These are phyloP conservation scores for Anser cygnoides DNA, from an alignment of 2,113 vertebrate genomes.

Conservation along the genomic window DNA sequence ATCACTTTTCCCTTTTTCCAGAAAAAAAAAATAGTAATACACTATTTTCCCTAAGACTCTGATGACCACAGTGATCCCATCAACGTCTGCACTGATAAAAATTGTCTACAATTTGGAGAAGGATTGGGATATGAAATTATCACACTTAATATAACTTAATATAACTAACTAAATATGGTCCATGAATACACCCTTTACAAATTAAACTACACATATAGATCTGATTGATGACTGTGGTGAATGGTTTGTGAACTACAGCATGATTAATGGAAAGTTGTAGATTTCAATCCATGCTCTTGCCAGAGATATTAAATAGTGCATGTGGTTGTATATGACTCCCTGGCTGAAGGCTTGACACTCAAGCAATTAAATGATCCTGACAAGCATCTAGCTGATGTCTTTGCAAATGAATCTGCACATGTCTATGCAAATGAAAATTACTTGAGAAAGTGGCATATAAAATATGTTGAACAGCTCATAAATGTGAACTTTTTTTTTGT, in stretches of 20 bases:
- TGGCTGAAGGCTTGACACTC: not conserved
- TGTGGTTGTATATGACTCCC: not conserved
- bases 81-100: not conserved
- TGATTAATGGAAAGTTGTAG: conserved; percentile 48
- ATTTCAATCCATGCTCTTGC: conserved; percentile 34
- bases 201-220: not conserved
- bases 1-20: not conserved
- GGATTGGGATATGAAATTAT: not conserved
- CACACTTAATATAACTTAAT: not conserved
- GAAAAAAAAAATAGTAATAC: not conserved
- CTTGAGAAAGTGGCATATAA: not conserved
- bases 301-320: conserved; percentile 9
- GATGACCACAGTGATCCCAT: not conserved
- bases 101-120: not conserved
- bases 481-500: not conserved
- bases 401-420: not conserved
- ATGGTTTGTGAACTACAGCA: not conserved
- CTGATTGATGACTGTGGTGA: conserved; percentile 12
- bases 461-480: not conserved
- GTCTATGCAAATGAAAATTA: not conserved
- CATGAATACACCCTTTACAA: not conserved
- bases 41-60: not conserved
- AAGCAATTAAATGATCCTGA: conserved; percentile 21
- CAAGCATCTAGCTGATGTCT: not conserved
- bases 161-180: not conserved